phyloP scores from a whole-genome alignment of 2,888 invertebrate species.

The Xestia rhomboidea region DNA sequence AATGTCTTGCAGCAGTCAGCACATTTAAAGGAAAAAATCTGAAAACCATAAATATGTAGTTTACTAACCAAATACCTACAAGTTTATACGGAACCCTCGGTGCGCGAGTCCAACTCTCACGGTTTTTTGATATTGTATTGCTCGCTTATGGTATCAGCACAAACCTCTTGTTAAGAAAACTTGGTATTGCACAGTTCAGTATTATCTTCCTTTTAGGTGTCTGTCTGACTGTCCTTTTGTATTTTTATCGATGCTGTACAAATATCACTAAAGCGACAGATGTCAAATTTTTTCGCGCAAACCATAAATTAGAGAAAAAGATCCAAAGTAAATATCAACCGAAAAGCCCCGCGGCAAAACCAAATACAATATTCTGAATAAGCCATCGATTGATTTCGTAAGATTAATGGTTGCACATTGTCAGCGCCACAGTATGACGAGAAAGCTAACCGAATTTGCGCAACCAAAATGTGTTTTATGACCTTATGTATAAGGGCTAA shows the following conservation, averaged over 20 bases:
- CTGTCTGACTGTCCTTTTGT: constrained; percentile 58
- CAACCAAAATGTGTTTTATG: constrained; percentile 84
- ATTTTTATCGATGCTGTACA: constrained; percentile 65
- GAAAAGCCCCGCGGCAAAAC: constrained; percentile 87
- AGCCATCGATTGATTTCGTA: constrained; percentile 91
- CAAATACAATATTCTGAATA: constrained; percentile 90
- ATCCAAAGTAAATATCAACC: constrained; percentile 89
- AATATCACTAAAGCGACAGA: constrained; percentile 80
- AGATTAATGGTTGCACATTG: constrained; percentile 90
- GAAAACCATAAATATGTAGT: too few relatives aligned
- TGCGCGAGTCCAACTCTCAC: too few relatives aligned
- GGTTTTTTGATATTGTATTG: constrained; percentile 5
- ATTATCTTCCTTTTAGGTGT: constrained; percentile 33
- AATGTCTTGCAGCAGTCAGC: too few relatives aligned
- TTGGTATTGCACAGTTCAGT: neutral
- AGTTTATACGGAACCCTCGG: too few relatives aligned
- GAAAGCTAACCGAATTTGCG: constrained; percentile 78
- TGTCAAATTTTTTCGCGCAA: constrained; percentile 82
- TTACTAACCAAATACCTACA: too few relatives aligned
- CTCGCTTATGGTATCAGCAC: neutral
- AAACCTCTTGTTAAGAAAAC: constrained; percentile 2
- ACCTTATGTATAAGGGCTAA: constrained; percentile 78
- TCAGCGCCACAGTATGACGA: constrained; percentile 89
- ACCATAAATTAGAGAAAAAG: constrained; percentile 89
- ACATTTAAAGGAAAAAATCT: too few relatives aligned